A percentile compares a stretch with the other conserved stretches of the same genome.
Conservation (phyloP, 2,888 invertebrate genomes). For the Colletes collaris region DNA sequence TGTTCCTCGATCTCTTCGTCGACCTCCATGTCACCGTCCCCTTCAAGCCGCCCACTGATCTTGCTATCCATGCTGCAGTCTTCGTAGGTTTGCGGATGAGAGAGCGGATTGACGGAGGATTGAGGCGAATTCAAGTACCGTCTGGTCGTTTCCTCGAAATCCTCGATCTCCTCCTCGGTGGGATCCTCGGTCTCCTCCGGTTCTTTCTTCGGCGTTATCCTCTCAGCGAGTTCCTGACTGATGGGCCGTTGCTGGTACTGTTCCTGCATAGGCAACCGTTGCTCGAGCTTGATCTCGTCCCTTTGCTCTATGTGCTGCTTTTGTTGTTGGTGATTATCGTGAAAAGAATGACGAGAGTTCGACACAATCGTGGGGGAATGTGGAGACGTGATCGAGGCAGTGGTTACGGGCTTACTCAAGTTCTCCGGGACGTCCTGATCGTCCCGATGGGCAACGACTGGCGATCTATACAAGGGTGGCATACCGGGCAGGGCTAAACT, state of each 20-base stretch:
- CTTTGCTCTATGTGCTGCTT: slow-evolving; percentile 70
- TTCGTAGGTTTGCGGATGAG: slow-evolving; percentile 88
- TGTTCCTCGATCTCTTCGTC: slow-evolving; percentile 89
- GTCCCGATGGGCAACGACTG: slow-evolving; percentile 86
- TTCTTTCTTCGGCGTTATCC: slow-evolving; percentile 88
- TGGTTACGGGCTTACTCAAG: slow-evolving; percentile 87
- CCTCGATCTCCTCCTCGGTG: slow-evolving; percentile 85
- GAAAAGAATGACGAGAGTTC: slow-evolving; percentile 80
- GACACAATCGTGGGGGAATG: slow-evolving; percentile 74
- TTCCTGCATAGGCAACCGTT: slow-evolving; percentile 71
- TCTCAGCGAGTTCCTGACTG: slow-evolving; percentile 80
- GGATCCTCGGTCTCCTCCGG: slow-evolving; percentile 86
- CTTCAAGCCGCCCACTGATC: slow-evolving; percentile 87
- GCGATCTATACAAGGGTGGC: slow-evolving; percentile 87
- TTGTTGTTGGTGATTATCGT: slow-evolving; percentile 74
- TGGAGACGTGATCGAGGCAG: slow-evolving; percentile 77
- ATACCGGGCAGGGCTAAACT: slow-evolving; percentile 83
- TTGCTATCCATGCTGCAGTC: slow-evolving; percentile 91
- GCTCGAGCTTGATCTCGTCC: slow-evolving; percentile 74
- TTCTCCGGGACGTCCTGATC: slow-evolving; percentile 91
- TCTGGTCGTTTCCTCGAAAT: slow-evolving; percentile 77
- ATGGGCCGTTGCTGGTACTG: slow-evolving; percentile 72
- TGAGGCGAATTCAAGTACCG: slow-evolving; percentile 77
- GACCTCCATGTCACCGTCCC: slow-evolving; percentile 86
- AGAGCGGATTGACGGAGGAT: slow-evolving; percentile 81